Base-by-base conservation (phyloP, 2,888 invertebrate species). In the Leucophora obtusa region DNA sequence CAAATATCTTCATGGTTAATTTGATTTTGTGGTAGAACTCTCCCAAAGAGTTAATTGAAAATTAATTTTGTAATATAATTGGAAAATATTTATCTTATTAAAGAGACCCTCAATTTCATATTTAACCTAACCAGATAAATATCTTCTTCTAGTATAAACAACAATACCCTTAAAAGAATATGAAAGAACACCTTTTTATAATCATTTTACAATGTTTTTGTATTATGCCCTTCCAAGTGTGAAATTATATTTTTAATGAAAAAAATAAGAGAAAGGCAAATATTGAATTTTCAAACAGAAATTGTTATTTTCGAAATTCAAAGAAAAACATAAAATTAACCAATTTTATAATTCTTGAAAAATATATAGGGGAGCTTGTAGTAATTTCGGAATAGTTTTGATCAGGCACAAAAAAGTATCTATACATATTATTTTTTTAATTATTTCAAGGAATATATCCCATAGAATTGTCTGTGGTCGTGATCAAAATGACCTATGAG, bases 151-250 rank as follows among this genome's bases (percentile, higher is more conserved):
- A 38, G 14, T 11, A 14, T 15, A 38, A 59, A 38, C 14, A n/a
- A 38, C 18, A 59, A 38, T 38, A 24, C 5, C 59, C 24, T 59
- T 33, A 18, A 8, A 59, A 59, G 10, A 17, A 35, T 15, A 59
- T 17, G 14, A 17, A 17, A 35, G 11, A 59, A 59, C n/a, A 24
- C 47, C n/a, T 62, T 43, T 62, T 38, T 62, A 11, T 47, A 62
- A 47, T 62, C 60, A 24, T 15, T 47, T 24, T 17, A 24, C 15
- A 47, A 15, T 24, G 24, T 33, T 53, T 51, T 8, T 18, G 33
- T 28, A 50, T 28, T 28, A 11, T 58, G 24, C 17, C 56, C 21
- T 73, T 65, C 38, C 50, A 73, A 62, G 56, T 73, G 58, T 58
- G 10, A 65, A 63, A 72, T 72, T 72, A 15, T 47, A 50, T 69